A percentile compares a stretch with the other conserved stretches of the same genome.
phyloP scores from a whole-genome alignment of 2,888 invertebrate species.

The Phragmatobia fuliginosa region DNA sequence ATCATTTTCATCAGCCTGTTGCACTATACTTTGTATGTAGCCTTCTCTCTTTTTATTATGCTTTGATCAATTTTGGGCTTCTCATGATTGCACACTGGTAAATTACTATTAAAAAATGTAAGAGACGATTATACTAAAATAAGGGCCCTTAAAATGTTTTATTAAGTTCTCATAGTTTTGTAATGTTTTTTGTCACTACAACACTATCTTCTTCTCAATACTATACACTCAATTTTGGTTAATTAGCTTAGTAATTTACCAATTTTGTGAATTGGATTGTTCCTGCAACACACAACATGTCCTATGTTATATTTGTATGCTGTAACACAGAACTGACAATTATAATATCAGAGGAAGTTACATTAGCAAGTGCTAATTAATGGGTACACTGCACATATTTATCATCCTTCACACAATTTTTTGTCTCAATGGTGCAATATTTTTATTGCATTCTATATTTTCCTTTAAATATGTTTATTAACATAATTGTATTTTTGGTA shows the following conservation, averaged over 20 bases:
- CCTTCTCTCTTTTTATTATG: too few relatives aligned
- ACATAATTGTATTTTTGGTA: slow-evolving; percentile 3
- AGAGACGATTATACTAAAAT: too few relatives aligned
- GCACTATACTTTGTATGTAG: too few relatives aligned
- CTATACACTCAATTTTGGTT: too few relatives aligned
- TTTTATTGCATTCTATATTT: slow-evolving; percentile 1
- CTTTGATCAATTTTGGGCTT: too few relatives aligned
- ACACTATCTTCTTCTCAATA: too few relatives aligned
- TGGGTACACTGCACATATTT: slow-evolving; percentile 18
- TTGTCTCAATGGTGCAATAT: slow-evolving; percentile 15
- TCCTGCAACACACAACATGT: not conserved
- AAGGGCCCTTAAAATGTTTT: too few relatives aligned
- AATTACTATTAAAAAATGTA: too few relatives aligned
- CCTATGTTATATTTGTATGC: slow-evolving; percentile 12
- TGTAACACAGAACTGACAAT: slow-evolving; percentile 34
- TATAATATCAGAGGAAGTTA: slow-evolving; percentile 49
- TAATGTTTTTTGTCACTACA: too few relatives aligned
- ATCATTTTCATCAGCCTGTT: too few relatives aligned
- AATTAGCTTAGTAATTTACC: not conserved
- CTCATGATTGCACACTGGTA: too few relatives aligned
- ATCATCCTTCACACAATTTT: slow-evolving; percentile 17
- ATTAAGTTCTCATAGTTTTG: too few relatives aligned
- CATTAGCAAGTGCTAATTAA: slow-evolving; percentile 34
- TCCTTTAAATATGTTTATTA: not conserved
- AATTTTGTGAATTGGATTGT: not conserved